Percentiles rank a stretch among this genome's conserved stretches.
These are phyloP conservation scores for Cromileptes altivelis DNA, from an alignment of 2,113 vertebrate species.

Conservation along the genomic window DNA sequence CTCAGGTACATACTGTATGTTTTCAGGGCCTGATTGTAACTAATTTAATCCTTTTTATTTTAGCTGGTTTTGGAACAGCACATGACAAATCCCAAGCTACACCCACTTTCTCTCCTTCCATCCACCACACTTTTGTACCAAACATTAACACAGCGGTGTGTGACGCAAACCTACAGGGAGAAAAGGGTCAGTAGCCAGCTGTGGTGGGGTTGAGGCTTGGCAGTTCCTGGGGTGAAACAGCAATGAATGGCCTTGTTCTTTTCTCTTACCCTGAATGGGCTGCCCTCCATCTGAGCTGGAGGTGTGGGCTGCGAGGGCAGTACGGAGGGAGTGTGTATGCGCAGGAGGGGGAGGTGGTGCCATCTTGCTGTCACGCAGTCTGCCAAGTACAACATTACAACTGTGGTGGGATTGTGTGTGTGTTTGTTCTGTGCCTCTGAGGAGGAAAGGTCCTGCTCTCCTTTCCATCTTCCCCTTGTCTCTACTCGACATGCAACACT, in stretches of 20 bases:
- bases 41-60: constrained; percentile 51
- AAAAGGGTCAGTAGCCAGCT: constrained; percentile 70
- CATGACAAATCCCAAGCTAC: constrained; percentile 49
- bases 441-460: constrained; percentile 61
- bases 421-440: constrained; percentile 70
- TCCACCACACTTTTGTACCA: constrained; percentile 47
- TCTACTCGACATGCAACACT: constrained; percentile 35
- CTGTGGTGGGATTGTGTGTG: constrained; percentile 75
- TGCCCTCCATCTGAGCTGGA: constrained; percentile 57
- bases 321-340: constrained; percentile 37
- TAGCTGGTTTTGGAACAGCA: constrained; percentile 64
- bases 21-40: constrained; percentile 56
- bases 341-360: constrained; percentile 23
- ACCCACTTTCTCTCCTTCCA: constrained; percentile 49
- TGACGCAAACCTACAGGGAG: constrained; percentile 66
- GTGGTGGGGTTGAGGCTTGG: constrained; percentile 69
- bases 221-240: constrained; percentile 64
- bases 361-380: constrained; percentile 64
- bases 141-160: constrained; percentile 67
- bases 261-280: constrained; percentile 59
- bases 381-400: constrained; percentile 82
- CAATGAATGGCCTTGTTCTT: constrained; percentile 81
- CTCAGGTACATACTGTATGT: constrained; percentile 27
- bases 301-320: constrained; percentile 58
- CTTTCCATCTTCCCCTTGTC: constrained; percentile 64